Base-by-base conservation (phyloP, 2,888 invertebrate species). In the Cheiracanthium punctorium region DNA sequence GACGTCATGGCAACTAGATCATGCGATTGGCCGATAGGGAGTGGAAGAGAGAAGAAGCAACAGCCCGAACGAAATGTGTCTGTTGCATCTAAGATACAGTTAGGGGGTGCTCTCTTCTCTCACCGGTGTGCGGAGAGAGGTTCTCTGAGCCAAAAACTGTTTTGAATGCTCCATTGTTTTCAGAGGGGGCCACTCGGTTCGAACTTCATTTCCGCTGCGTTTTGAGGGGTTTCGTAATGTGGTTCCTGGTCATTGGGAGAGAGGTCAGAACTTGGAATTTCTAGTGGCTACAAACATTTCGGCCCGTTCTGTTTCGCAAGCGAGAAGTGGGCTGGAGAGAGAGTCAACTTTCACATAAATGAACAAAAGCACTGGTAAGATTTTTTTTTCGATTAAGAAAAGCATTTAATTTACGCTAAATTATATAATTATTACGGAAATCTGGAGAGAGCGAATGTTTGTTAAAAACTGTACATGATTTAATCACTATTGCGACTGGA, bases 1-100 rank as follows among this genome's bases (percentile, higher is more conserved):
- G 58, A 58, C 58, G 58, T 58, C 58, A 58, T 58, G 58, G 58
- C 58, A 58, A 58, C 58, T 8, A 58, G 58, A 58, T 58, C 58
- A 8, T 24, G 24, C 58, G 58, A 58, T 58, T 58, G 58, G 58
- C 4, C 24, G 58, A 24, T 58, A 24, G 58, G 58, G 58, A 24
- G 58, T 24, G 58, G 58, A 24, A 17, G 17, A 58, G 58, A 24
- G 58, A 58, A 58, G 58, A 58, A 58, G 58, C 58, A 58, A 58
- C 58, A 58, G 58, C 58, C 24, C 58, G 58, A 24, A 58, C 24
- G 24, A 58, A 58, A 58, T 58, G 58, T 58, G 58, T 58, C 58
- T 58, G 58, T 58, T 58, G 58, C 58, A 58, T 58, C 24, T 58
- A 2, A 58, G 24, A 58, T 58, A 58, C 58, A 58, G 58, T 58